Evolutionary conservation across 1,140 invertebrate species (phyloP).

Genomic region (Apocrypta bakeri): DNA sequence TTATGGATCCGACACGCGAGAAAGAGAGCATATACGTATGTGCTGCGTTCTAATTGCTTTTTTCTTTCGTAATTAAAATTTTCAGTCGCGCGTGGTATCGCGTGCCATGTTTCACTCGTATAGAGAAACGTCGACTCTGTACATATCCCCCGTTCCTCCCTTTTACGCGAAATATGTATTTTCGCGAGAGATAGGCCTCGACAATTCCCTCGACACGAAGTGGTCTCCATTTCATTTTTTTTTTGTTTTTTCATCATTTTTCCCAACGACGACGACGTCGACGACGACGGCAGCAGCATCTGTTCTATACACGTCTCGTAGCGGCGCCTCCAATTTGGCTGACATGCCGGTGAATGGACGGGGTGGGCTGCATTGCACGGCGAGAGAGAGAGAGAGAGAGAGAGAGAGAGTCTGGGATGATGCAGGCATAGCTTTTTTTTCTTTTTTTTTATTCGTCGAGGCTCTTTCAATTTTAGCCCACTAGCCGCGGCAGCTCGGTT

Average conservation of each 20-base stretch:
- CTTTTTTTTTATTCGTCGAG: slow-evolving; percentile 30
- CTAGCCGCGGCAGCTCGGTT: slow-evolving; percentile 29
- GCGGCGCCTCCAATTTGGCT: slow-evolving; percentile 49
- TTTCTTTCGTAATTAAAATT: background rate
- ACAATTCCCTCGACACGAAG: background rate
- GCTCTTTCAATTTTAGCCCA: slow-evolving; percentile 50
- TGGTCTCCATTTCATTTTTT: background rate
- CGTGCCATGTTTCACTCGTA: background rate
- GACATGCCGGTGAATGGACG: slow-evolving; percentile 35
- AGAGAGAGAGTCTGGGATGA: background rate
- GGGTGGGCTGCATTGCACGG: background rate
- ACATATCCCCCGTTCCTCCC: too few species aligned
- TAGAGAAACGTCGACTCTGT: background rate
- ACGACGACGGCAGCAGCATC: background rate
- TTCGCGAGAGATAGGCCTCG: background rate
- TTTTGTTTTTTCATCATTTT: background rate
- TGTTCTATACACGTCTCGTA: background rate
- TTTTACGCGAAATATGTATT: background rate
- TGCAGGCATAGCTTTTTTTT: slow-evolving; percentile 3
- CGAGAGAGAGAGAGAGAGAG: too few species aligned
- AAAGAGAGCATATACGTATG: too few species aligned
- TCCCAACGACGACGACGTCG: background rate
- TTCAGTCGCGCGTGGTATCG: background rate
- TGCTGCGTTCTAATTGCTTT: background rate
- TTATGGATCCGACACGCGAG: background rate